Percentiles rank a stretch among this genome's conserved stretches.
phyloP scores from a whole-genome alignment of 2,113 vertebrate genomes.

The Acinonyx jubatus region DNA sequence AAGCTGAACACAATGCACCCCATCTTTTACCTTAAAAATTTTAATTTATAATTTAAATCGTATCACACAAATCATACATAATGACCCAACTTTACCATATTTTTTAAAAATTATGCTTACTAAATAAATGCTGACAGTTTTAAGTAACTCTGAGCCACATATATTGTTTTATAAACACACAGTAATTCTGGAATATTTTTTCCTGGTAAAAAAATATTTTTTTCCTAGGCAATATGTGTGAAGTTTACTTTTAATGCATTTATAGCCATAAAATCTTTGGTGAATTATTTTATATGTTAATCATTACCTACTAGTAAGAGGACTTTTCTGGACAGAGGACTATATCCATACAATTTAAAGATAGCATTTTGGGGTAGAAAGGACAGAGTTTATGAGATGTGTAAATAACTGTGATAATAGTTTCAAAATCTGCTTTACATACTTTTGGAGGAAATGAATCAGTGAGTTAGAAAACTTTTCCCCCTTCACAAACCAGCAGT shows the following conservation, averaged over 20 bases:
- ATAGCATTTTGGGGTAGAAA: neutral
- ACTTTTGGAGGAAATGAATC: neutral
- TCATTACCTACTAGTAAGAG: neutral
- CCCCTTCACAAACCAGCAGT: neutral
- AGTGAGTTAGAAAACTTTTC: neutral
- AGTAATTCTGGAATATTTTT: neutral
- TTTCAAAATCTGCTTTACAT: neutral
- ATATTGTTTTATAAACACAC: neutral
- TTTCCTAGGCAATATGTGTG: neutral
- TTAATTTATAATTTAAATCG: neutral
- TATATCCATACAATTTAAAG: neutral
- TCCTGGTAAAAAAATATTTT: neutral
- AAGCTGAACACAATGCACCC: neutral
- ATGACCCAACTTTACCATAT: neutral
- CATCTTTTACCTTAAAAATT: neutral
- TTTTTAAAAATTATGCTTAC: conserved; percentile 31
- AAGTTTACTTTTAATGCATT: conserved; percentile 24
- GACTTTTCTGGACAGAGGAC: neutral
- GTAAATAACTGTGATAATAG: neutral
- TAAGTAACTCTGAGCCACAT: neutral
- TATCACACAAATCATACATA: neutral
- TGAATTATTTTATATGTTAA: neutral
- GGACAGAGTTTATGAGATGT: conserved; percentile 16
- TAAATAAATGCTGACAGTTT: neutral
- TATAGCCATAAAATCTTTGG: neutral